Base-by-base conservation (phyloP, 2,113 vertebrate species). In the Merops nubicus region DNA sequence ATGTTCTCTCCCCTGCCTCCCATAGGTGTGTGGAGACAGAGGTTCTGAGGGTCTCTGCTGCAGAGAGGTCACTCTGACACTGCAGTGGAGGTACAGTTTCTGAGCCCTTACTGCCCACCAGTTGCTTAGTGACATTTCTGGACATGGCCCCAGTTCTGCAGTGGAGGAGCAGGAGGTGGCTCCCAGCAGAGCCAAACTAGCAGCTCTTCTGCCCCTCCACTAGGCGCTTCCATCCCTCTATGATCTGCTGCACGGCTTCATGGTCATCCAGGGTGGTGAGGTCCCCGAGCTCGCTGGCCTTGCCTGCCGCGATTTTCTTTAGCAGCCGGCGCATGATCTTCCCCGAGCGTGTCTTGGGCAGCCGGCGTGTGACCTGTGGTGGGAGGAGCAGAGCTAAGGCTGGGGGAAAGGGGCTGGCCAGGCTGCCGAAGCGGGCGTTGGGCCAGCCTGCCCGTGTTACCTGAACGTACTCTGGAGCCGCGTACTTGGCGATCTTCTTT, bases 271-370 rank as follows among this genome's bases (percentile, higher is more conserved):
- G 91, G 3, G 98, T 98, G 81, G 98, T 98, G 57, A 98, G 97
- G 93, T 99, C 98, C 13, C 98, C 98, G 8, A 98, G 96, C 21
- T 97, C 95, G 28, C 88, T 69, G 36, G 92, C 43, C 59, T 98
- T 98, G 11, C 69, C 50, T 88, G 98, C 98, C 88, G 98, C 98
- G 2, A 98, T 98, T 83, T 98, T 98, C 75, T 96, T 95, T 85
- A 98, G 97, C 62, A 98, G 98, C 6, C 98, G 95, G 2, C 98
- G 96, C 98, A 98, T 98, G 60, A 98, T 98, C 91, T 99, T 99
- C 38, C 98, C 98, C 0, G 98, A 98, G 53, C 98, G 97, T 6
- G 98, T 99, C 94, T 99, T 98, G 3, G 98, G 98, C 70, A 99
- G 96, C 47, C 87, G 94, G 26, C 83, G 87, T 45, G 96, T 96